Base-by-base conservation (phyloP, 2,888 invertebrate genomes). In the Macrophya alboannulata region DNA sequence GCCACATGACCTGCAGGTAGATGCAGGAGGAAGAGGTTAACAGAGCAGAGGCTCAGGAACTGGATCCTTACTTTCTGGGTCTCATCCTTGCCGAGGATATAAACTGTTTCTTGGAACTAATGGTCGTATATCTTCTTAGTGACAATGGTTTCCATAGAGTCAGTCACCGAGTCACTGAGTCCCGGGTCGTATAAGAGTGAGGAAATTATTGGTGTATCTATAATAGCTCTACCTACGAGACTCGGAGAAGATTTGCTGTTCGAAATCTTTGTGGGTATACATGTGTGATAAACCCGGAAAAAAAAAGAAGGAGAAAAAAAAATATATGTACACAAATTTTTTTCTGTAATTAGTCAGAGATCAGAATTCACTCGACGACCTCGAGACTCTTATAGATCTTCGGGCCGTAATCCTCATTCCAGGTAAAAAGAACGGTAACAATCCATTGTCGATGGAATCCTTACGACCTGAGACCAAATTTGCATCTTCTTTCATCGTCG, bases 91-190 rank as follows among this genome's bases (percentile, higher is more conserved):
- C 84, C 84, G 86, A 90, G 92, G 92, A 92, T 92, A 92, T 92
- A 93, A 93, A 93, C 92, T 92, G 91, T 91, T 93, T 93, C 93
- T 91, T 86, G 90, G 93, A 93, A 93, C 90, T 88, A 87, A 85
- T 88, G 90, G 92, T 92, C 93, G 91, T 93, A 93, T 93, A 93
- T 93, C 93, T 93, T 92, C 86, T 65, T 87, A 89, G 90, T 90
- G 92, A 93, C 93, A 93, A 92, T 93, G 89, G 90, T 88, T 89
- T 87, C 87, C 86, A 87, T 86, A 87, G 86, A 92, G 90, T 92
- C 91, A 92, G 89, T 92, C 92, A 92, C 92, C 92, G 89, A 90
- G 90, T 91, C 91, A 91, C 90, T 91, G 89, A 91, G 90, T 90
- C 25, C 25, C 77, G 51, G 43, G 74, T 74, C 77, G 5, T 45